A percentile compares a stretch with the other conserved stretches of the same genome.
Evolutionary conservation across 2,797 vertebrate genomes (phyloP).

Genomic region (Limnodromus scolopaceus): DNA sequence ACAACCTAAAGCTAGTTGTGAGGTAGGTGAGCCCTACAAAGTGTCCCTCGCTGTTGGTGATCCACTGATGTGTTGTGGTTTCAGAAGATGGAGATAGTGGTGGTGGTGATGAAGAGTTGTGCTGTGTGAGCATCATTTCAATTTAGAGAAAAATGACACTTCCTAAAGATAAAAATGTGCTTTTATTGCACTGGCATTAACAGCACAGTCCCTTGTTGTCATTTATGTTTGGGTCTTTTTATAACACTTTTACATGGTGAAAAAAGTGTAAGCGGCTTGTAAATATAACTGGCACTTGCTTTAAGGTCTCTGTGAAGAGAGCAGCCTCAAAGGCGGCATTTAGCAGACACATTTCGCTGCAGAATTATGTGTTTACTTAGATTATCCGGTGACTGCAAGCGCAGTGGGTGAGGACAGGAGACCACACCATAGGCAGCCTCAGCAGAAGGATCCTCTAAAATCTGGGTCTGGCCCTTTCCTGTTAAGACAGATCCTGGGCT

Average conservation of each 20-base stretch:
- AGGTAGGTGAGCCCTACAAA: not conserved
- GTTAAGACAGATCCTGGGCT: not conserved
- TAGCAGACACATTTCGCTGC: not conserved
- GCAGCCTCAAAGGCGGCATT: not conserved
- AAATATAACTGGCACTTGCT: not conserved
- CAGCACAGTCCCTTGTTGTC: not conserved
- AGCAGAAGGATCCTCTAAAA: not conserved
- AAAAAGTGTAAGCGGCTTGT: not conserved
- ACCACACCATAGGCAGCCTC: not conserved
- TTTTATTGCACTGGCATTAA: not conserved
- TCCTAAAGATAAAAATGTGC: not conserved
- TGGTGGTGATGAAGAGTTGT: not conserved
- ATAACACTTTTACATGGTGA: not conserved
- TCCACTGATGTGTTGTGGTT: not conserved
- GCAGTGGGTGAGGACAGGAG: not conserved
- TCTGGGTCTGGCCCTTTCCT: not conserved
- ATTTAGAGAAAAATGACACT: not conserved
- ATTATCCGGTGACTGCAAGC: not conserved
- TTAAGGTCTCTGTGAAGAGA: not conserved
- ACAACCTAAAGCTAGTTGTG: not conserved
- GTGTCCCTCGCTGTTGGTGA: not conserved
- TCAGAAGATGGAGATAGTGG: not conserved
- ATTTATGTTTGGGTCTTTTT: not conserved
- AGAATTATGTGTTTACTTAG: conserved; percentile 1
- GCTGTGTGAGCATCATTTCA: not conserved